Evolutionary conservation across 2,797 vertebrate genomes (phyloP), one percentile per base, ranked within the genome.

Genomic region (Enteromius trimaculatus): DNA sequence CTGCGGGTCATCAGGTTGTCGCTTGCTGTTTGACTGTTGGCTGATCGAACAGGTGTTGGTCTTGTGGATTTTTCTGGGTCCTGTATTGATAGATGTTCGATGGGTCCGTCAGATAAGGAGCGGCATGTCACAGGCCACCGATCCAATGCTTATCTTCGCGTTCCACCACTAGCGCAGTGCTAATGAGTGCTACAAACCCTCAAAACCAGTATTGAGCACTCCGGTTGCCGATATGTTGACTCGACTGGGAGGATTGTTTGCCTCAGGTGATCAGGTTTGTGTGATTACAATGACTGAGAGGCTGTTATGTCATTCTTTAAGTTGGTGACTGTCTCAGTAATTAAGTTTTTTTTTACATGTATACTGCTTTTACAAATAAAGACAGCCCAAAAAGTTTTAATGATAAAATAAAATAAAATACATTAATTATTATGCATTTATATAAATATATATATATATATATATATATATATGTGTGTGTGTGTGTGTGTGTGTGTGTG

Each of bases 111-210:
- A 83, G 86, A 91, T 93, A 85, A 94, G 94, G 93, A 94, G 93
- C 90, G 90, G 88, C 51, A 81, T 93, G 93, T 94, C 92, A 92
- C 91, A 88, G 89, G 89, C 89, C 89, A 91, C 92, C 90, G 90
- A 95, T 94, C 93, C 92, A 87, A 87, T 82, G 88, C 93, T 95
- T 95, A 95, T 94, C 94, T 92, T 86, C 74, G 87, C 91, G 90
- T 92, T 90, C 89, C 91, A 89, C 88, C 88, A 90, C 91, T 86
- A 88, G 88, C 89, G 79, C 81, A 86, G 87, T 85, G 77, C 90
- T 91, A 92, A 92, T 93, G 91, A 93, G 92, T 60, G 88, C 89
- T 64, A 87, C 89, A 87, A 91, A 90, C 90, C 88, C 39, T 26
- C 84, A 81, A 89, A 89, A 91, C 90, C 83, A 85, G 90, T 92